Evolutionary conservation across 2,888 invertebrate genomes (phyloP).

Genomic region (Athetis lepigone): DNA sequence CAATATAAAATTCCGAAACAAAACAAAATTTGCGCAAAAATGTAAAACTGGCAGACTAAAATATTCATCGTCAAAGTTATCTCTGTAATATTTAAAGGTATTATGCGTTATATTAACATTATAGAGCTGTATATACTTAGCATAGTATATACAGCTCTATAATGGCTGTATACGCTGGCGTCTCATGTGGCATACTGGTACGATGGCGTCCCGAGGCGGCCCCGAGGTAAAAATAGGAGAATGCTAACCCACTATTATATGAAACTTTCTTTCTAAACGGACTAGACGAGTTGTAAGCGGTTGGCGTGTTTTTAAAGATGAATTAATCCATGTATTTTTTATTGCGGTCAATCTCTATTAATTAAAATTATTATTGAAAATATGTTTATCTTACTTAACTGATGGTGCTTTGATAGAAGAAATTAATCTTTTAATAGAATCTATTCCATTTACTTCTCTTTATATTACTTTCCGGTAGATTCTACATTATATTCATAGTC

Average conservation of each 20-base stretch:
- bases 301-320: slow-evolving; percentile 2
- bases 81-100: slow-evolving; percentile 21
- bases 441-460: too few species aligned
- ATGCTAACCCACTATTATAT: slow-evolving; percentile 62
- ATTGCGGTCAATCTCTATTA: too few species aligned
- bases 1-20: background rate
- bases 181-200: slow-evolving; percentile 42
- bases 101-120: slow-evolving; percentile 25
- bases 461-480: too few species aligned
- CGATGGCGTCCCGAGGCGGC: slow-evolving; percentile 38
- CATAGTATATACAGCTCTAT: too few species aligned
- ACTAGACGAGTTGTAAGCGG: slow-evolving; percentile 33
- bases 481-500: too few species aligned
- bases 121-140: slow-evolving; percentile 38
- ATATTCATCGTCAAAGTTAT: background rate
- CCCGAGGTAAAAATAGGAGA: slow-evolving; percentile 65
- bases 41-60: slow-evolving; percentile 5
- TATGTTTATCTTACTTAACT: background rate
- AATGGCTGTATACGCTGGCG: too few species aligned
- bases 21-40: slow-evolving; percentile 11
- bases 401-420: too few species aligned
- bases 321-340: background rate
- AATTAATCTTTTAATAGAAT: too few species aligned
- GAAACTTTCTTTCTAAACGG: slow-evolving; percentile 59
- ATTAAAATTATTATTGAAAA: too few species aligned